Evolutionary conservation across 2,888 invertebrate genomes (phyloP).

Genomic region (Brachynemurus nebulosus): DNA sequence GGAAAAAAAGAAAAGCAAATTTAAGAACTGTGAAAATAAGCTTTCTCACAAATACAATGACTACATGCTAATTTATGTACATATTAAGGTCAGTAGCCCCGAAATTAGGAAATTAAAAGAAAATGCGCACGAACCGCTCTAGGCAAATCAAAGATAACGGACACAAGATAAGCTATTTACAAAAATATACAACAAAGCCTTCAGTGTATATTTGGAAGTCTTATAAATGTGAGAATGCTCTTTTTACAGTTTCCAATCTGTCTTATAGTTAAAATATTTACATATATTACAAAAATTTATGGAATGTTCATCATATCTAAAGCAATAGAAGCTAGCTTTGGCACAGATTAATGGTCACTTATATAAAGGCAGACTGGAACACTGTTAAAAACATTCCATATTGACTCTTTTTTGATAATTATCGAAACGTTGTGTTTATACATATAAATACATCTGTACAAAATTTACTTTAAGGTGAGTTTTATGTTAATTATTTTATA

Average conservation of each 20-base stretch:
- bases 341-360: too few relatives aligned
- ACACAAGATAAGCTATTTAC: conserved; percentile 39
- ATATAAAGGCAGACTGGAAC: conserved; percentile 44
- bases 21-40: conserved; percentile 83
- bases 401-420: too few relatives aligned
- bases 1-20: conserved; percentile 53
- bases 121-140: conserved; percentile 24
- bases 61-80: conserved; percentile 42
- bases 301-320: neutral
- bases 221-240: conserved; percentile 52
- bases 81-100: conserved; percentile 32
- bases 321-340: too few relatives aligned
- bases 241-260: conserved; percentile 69
- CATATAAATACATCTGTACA: too few relatives aligned
- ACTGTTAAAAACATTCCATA: conserved; percentile 49
- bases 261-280: conserved; percentile 26
- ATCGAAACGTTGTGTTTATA: too few relatives aligned
- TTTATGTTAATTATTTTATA: too few relatives aligned
- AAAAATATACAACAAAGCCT: conserved; percentile 34
- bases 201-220: conserved; percentile 22
- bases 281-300: conserved; percentile 16
- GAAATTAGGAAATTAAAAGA: conserved; percentile 31
- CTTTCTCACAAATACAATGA: conserved; percentile 52
- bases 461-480: too few relatives aligned
- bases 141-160: conserved; percentile 3